Evolutionary conservation across 2,797 vertebrate genomes (phyloP).

Genomic region (Adelosebastes latens): DNA sequence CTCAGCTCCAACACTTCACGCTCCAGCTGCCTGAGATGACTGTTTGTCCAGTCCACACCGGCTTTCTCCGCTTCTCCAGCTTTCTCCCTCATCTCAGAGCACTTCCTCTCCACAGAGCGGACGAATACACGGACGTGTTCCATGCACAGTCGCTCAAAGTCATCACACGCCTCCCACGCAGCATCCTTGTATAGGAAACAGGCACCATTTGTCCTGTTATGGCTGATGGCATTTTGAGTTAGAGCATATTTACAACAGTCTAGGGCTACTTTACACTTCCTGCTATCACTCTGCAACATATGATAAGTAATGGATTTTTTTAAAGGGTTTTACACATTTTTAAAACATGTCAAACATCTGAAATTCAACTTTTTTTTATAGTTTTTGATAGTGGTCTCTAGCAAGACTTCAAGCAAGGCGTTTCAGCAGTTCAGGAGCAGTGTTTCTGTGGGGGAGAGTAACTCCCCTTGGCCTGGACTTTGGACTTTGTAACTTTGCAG

Average conservation of each 20-base stretch:
- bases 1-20: slow-evolving; percentile 37
- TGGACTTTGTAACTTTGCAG: too few species aligned
- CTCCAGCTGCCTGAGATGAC: slow-evolving; percentile 10
- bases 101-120: slow-evolving; percentile 39
- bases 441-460: too few species aligned
- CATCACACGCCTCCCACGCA: slow-evolving; percentile 47
- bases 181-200: slow-evolving; percentile 40
- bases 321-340: neutral
- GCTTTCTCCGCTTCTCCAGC: slow-evolving; percentile 55
- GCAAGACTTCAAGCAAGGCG: rapidly evolving
- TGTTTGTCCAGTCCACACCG: slow-evolving; percentile 42
- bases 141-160: slow-evolving; percentile 39
- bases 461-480: too few species aligned
- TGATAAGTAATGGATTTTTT: neutral
- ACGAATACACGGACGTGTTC: slow-evolving; percentile 6
- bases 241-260: neutral
- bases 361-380: neutral
- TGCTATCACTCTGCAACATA: neutral
- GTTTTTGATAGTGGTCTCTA: neutral
- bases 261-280: neutral
- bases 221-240: neutral
- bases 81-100: slow-evolving; percentile 54
- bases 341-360: neutral
- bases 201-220: neutral
- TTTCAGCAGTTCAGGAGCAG: too few species aligned